Evolutionary conservation across 1,140 invertebrate species (phyloP).

Genomic region (Bilobella aurantiaca): DNA sequence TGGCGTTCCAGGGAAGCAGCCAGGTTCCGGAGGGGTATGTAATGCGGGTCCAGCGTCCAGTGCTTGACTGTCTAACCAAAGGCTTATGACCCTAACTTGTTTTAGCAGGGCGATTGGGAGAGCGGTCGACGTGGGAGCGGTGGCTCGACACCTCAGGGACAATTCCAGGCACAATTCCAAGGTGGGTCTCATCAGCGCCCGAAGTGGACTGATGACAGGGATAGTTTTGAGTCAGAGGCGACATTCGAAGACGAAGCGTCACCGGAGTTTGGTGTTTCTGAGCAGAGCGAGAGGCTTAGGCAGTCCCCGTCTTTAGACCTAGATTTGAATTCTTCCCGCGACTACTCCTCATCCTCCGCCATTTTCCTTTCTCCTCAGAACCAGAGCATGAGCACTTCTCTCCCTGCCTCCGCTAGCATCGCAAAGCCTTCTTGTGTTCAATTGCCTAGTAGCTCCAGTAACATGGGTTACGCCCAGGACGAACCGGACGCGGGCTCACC

Average conservation of each 20-base stretch:
- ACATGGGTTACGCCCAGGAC: slow-evolving; percentile 7
- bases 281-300: slow-evolving; percentile 19
- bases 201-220: background rate
- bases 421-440: slow-evolving; percentile 25
- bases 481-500: background rate
- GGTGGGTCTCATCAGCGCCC: background rate
- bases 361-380: slow-evolving; percentile 32
- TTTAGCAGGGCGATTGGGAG: slow-evolving; percentile 28
- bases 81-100: background rate
- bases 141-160: background rate
- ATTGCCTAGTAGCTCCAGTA: slow-evolving; percentile 26
- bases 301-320: slow-evolving; percentile 19
- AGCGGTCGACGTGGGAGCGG: slow-evolving; percentile 9
- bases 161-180: background rate
- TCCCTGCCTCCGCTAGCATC: slow-evolving; percentile 26
- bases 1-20: background rate
- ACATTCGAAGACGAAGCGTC: slow-evolving; percentile 32
- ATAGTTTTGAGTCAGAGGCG: slow-evolving; percentile 25
- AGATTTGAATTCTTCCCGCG: slow-evolving; percentile 20
- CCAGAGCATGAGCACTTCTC: slow-evolving; percentile 32
- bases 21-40: background rate
- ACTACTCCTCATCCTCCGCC: slow-evolving; percentile 12
- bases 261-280: slow-evolving; percentile 32
- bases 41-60: no score
- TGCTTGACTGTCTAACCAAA: no score